Conservation (phyloP, 2,888 invertebrate genomes). For the Acleris holmiana region DNA sequence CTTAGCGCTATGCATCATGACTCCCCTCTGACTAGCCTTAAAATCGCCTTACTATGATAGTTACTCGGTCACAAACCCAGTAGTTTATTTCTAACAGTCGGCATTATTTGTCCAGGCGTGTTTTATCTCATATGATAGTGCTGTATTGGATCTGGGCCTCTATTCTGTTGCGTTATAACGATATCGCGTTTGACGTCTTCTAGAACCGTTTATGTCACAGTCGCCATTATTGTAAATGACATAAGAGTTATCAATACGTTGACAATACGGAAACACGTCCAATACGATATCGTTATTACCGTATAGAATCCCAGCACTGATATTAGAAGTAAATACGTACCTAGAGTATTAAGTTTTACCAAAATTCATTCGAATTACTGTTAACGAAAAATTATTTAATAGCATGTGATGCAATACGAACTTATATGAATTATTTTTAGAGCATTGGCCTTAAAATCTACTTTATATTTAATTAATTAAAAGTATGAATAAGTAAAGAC, state of each 20-base stretch:
- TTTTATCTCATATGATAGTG: neutral
- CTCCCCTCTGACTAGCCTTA: slow-evolving; percentile 4
- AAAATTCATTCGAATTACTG: too few relatives aligned
- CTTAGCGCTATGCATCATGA: too few relatives aligned
- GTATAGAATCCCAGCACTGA: too few relatives aligned
- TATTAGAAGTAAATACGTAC: neutral
- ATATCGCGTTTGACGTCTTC: too few relatives aligned
- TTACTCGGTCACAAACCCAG: neutral
- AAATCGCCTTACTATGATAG: too few relatives aligned
- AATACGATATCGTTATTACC: too few relatives aligned
- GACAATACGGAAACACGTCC: too few relatives aligned
- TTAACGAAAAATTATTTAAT: neutral
- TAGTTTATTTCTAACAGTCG: neutral
- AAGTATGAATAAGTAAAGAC: neutral
- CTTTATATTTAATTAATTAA: slow-evolving; percentile 2
- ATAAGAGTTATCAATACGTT: too few relatives aligned
- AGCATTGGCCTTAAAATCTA: slow-evolving; percentile 20
- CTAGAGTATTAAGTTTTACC: too few relatives aligned
- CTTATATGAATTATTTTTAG: neutral
- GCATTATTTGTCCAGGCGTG: neutral
- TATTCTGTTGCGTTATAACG: too few relatives aligned
- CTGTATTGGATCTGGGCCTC: neutral
- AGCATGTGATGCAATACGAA: slow-evolving; percentile 10
- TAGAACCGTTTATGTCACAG: too few relatives aligned
- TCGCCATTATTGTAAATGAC: too few relatives aligned